These are phyloP conservation scores for Zygaena filipendulae DNA, from an alignment of 2,888 invertebrate genomes.

Conservation along the genomic window DNA sequence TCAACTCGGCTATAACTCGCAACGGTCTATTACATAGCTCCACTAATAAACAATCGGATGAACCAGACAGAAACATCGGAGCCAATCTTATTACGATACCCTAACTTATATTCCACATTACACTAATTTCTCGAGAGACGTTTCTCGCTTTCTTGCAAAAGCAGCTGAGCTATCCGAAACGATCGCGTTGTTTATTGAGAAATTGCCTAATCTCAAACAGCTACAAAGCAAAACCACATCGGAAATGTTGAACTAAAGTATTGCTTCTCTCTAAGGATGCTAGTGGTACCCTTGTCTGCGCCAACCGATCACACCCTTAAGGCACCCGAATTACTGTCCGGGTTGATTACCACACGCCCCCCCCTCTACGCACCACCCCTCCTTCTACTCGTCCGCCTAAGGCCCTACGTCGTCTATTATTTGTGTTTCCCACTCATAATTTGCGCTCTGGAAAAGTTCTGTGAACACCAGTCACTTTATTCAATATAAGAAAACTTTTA, in stretches of 20 bases:
- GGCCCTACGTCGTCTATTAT: slow-evolving; percentile 60
- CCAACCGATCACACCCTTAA: slow-evolving; percentile 66
- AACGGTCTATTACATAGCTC: too few relatives aligned
- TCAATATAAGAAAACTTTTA: slow-evolving; percentile 54
- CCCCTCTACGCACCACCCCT: slow-evolving; percentile 22
- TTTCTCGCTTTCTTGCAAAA: slow-evolving; percentile 54
- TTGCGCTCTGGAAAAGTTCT: slow-evolving; percentile 56
- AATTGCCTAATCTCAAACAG: slow-evolving; percentile 64
- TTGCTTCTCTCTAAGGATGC: slow-evolving; percentile 63
- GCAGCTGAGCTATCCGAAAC: slow-evolving; percentile 50
- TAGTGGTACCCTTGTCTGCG: slow-evolving; percentile 62
- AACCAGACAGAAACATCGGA: slow-evolving; percentile 48
- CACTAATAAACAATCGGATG: slow-evolving; percentile 39
- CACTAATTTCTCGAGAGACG: slow-evolving; percentile 64
- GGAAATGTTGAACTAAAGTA: slow-evolving; percentile 65
- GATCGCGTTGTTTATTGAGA: slow-evolving; percentile 62
- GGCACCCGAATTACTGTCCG: slow-evolving; percentile 65
- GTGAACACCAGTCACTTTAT: slow-evolving; percentile 56
- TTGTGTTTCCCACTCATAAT: slow-evolving; percentile 65
- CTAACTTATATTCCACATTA: slow-evolving; percentile 55
- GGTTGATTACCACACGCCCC: slow-evolving; percentile 54
- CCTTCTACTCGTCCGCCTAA: slow-evolving; percentile 28
- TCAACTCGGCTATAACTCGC: too few relatives aligned
- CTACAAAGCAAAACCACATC: slow-evolving; percentile 66
- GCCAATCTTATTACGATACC: slow-evolving; percentile 45